Percentiles rank a stretch among this genome's conserved stretches.
phyloP scores from a whole-genome alignment of 2,797 vertebrate genomes.

The Fistularia tabacaria region DNA sequence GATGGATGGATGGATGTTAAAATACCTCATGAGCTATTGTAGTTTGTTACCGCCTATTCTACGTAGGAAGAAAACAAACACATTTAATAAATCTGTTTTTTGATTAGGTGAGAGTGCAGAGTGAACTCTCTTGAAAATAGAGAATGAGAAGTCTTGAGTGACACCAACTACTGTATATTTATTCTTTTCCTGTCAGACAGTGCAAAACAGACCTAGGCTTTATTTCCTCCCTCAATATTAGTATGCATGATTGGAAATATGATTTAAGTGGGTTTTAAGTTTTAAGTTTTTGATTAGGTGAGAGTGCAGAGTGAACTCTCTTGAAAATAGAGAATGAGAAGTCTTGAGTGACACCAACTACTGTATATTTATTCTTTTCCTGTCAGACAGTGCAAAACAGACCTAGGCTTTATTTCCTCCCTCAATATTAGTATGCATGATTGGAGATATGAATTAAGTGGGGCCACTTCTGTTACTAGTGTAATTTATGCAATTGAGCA shows the following conservation, averaged over 20 bases:
- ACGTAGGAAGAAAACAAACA: not conserved
- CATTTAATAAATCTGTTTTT: conserved; percentile 1
- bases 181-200: not conserved
- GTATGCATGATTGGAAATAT: conserved; percentile 2
- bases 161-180: conserved; percentile 9
- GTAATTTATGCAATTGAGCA: too few relatives aligned
- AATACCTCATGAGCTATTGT: too few relatives aligned
- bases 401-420: not conserved
- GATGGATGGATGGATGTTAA: too few relatives aligned
- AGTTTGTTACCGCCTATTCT: too few relatives aligned
- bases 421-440: not conserved
- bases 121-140: too few relatives aligned
- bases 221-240: not conserved
- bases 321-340: conserved; percentile 14
- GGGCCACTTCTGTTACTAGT: not conserved
- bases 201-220: conserved; percentile 7
- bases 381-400: conserved; percentile 11
- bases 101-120: not conserved
- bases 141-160: conserved; percentile 16
- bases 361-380: conserved; percentile 2
- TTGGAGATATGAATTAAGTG: conserved; percentile 5
- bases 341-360: conserved; percentile 4
- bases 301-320: too few relatives aligned
- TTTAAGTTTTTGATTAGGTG: too few relatives aligned
- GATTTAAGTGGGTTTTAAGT: conserved; percentile 1